phyloP scores from a whole-genome alignment of 2,888 invertebrate species.

The Drosophila formosana region DNA sequence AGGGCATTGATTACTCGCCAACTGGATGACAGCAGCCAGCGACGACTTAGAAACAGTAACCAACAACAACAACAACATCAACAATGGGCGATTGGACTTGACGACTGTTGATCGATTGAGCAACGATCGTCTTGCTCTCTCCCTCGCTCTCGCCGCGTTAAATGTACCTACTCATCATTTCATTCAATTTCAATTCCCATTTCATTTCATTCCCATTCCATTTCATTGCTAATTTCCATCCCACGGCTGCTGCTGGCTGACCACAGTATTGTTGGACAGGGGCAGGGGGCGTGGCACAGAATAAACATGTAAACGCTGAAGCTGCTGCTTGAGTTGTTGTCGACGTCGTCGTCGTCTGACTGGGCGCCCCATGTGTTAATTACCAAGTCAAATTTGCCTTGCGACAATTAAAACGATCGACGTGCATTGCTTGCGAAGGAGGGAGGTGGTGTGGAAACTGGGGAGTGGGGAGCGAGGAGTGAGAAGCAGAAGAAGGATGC shows the following conservation, averaged over 20 bases:
- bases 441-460: no score
- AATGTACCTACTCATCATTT: constrained; percentile 4
- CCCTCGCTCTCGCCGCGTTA: background rate
- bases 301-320: constrained; percentile 31
- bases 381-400: constrained; percentile 76
- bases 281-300: background rate
- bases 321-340: constrained; percentile 6
- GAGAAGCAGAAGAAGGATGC: background rate
- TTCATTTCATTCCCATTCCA: constrained; percentile 2
- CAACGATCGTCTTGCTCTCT: constrained; percentile 15
- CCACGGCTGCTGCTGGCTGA: constrained; percentile 15
- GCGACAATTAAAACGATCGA: constrained; percentile 68
- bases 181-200: background rate
- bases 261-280: constrained; percentile 10
- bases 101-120: constrained; percentile 32
- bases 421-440: background rate
- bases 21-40: constrained; percentile 29
- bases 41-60: constrained; percentile 41
- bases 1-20: constrained; percentile 55
- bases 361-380: constrained; percentile 67
- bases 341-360: constrained; percentile 17
- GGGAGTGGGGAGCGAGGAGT: background rate
- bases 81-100: constrained; percentile 24
- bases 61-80: constrained; percentile 20
- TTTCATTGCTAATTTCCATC: constrained; percentile 14